Conservation (phyloP, 23 tunicate species). For the Oikopleura dioica region DNA sequence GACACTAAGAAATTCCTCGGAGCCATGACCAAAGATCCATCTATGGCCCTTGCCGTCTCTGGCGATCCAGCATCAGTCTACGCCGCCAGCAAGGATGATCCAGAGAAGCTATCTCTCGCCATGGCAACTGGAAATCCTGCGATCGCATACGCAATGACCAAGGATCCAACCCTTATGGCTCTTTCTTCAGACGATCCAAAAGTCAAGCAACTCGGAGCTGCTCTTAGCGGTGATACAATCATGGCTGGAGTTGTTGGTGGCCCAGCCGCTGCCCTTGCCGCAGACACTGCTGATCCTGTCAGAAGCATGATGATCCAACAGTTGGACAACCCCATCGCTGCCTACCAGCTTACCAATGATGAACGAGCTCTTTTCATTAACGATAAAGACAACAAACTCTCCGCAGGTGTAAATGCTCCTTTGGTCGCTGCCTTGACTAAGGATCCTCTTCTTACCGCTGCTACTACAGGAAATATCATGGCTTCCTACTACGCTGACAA, state of each 20-base stretch:
- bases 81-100: background rate
- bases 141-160: background rate
- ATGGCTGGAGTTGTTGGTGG: too few species aligned
- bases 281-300: background rate
- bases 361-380: too few species aligned
- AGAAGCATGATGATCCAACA: too few species aligned
- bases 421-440: background rate
- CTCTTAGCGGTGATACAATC: too few species aligned
- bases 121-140: too few species aligned
- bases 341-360: background rate
- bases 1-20: too few species aligned
- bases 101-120: background rate
- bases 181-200: background rate
- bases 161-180: background rate
- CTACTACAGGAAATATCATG: background rate
- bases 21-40: constrained; percentile 8
- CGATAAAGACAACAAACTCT: too few species aligned
- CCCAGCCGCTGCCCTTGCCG: background rate
- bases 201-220: too few species aligned
- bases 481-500: too few species aligned
- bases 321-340: background rate
- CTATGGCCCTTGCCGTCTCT: background rate
- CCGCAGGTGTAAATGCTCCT: background rate
- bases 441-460: background rate
- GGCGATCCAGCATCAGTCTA: background rate